phyloP scores from a whole-genome alignment of 2,797 vertebrate genomes.

The Notolepis coatsorum region DNA sequence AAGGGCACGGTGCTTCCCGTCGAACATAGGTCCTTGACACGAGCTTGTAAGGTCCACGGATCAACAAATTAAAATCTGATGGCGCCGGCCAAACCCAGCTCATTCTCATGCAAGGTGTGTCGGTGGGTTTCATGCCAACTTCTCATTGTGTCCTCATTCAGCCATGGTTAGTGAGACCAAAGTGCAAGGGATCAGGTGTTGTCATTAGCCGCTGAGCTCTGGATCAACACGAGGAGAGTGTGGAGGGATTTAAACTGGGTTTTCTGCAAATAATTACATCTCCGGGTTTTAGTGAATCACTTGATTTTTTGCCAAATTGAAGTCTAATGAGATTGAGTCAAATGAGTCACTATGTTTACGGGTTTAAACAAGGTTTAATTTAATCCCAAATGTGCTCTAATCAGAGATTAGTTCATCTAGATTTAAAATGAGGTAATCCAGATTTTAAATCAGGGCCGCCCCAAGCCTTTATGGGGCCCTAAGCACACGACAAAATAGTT shows the following conservation, averaged over 20 bases:
- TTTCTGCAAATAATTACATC: background rate
- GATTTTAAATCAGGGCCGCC: too few relatives aligned
- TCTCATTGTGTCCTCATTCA: background rate
- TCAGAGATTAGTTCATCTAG: too few relatives aligned
- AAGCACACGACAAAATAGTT: too few relatives aligned
- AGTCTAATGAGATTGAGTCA: background rate
- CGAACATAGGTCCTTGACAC: slow-evolving; percentile 62
- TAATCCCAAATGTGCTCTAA: too few relatives aligned
- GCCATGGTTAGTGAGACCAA: background rate
- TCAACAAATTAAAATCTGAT: slow-evolving; percentile 69
- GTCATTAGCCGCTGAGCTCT: background rate
- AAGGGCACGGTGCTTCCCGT: slow-evolving; percentile 43
- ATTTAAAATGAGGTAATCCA: too few relatives aligned
- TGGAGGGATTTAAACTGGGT: too few relatives aligned
- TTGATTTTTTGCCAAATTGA: background rate
- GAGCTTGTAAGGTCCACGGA: slow-evolving; percentile 64
- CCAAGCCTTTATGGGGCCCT: too few relatives aligned
- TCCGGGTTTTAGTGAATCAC: background rate
- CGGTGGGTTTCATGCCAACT: background rate
- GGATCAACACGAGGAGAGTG: background rate
- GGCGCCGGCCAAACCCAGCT: slow-evolving; percentile 37
- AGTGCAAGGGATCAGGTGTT: background rate
- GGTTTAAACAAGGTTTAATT: too few relatives aligned
- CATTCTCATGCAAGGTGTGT: slow-evolving; percentile 50
- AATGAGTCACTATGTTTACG: slow-evolving; percentile 1